Evolutionary conservation across 2,113 vertebrate species (phyloP).

Genomic region (Megaceryle maxima): DNA sequence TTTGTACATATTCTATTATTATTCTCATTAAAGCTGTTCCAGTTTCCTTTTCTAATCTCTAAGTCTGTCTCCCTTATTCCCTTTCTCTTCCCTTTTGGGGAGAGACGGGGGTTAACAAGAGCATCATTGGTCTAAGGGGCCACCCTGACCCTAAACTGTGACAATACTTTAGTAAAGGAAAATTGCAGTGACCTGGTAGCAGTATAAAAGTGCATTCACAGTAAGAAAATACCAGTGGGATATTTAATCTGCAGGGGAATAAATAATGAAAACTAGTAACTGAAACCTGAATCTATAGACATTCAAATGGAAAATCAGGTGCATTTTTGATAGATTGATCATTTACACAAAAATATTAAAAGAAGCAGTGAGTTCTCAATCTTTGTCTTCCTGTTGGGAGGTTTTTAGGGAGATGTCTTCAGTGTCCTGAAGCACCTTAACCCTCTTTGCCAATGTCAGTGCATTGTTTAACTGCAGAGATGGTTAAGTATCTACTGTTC

Average conservation of each 20-base stretch:
- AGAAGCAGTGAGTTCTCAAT: neutral
- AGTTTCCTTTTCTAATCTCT: too few relatives aligned
- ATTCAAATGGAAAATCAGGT: neutral
- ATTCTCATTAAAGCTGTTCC: too few relatives aligned
- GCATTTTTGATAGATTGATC: neutral
- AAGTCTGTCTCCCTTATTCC: too few relatives aligned
- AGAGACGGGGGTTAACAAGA: too few relatives aligned
- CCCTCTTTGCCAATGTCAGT: neutral
- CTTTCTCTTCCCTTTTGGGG: too few relatives aligned
- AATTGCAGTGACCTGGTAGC: neutral
- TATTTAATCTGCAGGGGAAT: neutral
- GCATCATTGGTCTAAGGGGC: too few relatives aligned
- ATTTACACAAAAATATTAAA: neutral
- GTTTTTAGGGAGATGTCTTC: neutral
- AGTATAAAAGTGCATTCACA: neutral
- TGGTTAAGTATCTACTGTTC: neutral
- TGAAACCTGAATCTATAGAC: neutral
- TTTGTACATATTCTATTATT: too few relatives aligned
- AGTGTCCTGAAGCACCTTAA: neutral
- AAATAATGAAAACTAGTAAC: neutral
- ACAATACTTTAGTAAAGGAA: neutral
- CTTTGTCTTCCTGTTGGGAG: neutral
- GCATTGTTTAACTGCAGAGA: neutral
- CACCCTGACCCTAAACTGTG: too few relatives aligned
- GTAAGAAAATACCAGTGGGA: neutral